Evolutionary conservation across 2,113 vertebrate species (phyloP), one percentile per base, ranked within the genome.

Genomic region (Cyprinus carpio): DNA sequence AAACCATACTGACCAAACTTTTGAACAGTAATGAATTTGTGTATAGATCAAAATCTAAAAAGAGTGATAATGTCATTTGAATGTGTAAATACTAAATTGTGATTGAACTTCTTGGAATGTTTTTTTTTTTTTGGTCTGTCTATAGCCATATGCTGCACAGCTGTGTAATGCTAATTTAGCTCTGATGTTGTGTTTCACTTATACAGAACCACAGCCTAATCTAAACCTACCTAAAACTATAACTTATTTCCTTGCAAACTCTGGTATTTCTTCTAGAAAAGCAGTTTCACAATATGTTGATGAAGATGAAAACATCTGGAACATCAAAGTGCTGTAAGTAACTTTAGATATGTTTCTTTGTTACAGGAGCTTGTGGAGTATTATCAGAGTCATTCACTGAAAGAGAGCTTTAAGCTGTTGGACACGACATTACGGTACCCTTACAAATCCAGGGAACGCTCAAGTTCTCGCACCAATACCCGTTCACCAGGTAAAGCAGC

Each of bases 381-480:
- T 85, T 99, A 99, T 90, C 98, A 99, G 94, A 90, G 91, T 75
- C 98, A 99, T 91, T 99, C 98, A 0, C 93, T 99, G 87, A 99
- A 99, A 92, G 98, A 99, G 92, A 98, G 98, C 92, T 99, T 99
- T 94, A 99, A 99, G 90, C 95, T 97, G 90, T 92, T 99, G 91
- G 98, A 99, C 87, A 99, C 98, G 0, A 98, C 97, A 0, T 90
- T 99, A 88, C 96, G 96, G 80, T 96, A 96, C 54, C 97, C 98
- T 4, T 99, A 98, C 92, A 99, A 98, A 89, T 95, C 96, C 0
- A 93, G 96, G 90, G 97, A 98, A 75, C 96, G 96, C 0, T 91
- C 94, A 0, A 91, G 94, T 81, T 94, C 95, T 62, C 94, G 96
- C 82, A 93, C 95, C 88, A 96, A 95, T 85, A 95, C 96, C 3